Conservation (phyloP, 1,140 invertebrate species). For the Pemphigus obesinymphae region DNA sequence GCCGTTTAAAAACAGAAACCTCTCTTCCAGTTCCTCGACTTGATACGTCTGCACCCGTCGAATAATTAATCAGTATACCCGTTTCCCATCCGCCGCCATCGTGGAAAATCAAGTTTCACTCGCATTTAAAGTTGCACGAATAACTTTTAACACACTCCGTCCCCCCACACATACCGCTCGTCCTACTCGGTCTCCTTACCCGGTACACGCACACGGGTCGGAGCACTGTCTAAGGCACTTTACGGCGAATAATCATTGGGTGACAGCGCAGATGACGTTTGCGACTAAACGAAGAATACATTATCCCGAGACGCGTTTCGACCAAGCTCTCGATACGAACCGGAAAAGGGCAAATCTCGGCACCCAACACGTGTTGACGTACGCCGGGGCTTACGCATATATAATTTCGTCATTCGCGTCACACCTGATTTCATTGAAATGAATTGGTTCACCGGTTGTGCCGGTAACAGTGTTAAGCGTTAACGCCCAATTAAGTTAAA, state of each 20-base stretch:
- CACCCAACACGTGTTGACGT: neutral
- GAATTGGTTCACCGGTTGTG: neutral
- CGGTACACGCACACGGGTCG: neutral
- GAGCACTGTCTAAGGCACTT: slow-evolving; percentile 7
- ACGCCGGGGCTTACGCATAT: neutral
- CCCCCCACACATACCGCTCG: neutral
- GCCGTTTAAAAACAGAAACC: slow-evolving; percentile 28
- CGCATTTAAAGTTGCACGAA: slow-evolving; percentile 32
- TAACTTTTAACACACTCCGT: slow-evolving; percentile 27
- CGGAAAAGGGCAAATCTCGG: neutral
- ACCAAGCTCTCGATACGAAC: neutral
- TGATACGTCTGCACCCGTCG: slow-evolving; percentile 15
- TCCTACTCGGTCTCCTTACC: neutral
- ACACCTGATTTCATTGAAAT: neutral
- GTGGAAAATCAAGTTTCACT: slow-evolving; percentile 33
- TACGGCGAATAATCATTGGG: slow-evolving; percentile 36
- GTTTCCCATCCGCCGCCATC: neutral
- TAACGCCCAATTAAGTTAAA: no score
- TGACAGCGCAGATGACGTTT: slow-evolving; percentile 37
- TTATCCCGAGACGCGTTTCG: neutral
- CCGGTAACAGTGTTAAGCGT: no score
- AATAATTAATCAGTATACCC: slow-evolving; percentile 29
- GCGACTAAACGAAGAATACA: slow-evolving; percentile 24
- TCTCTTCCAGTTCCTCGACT: slow-evolving; percentile 25
- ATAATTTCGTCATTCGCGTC: neutral